A percentile compares a stretch with the other conserved stretches of the same genome.
Evolutionary conservation across 2,888 invertebrate species (phyloP).

Genomic region (Rambutsinella grinnellia): DNA sequence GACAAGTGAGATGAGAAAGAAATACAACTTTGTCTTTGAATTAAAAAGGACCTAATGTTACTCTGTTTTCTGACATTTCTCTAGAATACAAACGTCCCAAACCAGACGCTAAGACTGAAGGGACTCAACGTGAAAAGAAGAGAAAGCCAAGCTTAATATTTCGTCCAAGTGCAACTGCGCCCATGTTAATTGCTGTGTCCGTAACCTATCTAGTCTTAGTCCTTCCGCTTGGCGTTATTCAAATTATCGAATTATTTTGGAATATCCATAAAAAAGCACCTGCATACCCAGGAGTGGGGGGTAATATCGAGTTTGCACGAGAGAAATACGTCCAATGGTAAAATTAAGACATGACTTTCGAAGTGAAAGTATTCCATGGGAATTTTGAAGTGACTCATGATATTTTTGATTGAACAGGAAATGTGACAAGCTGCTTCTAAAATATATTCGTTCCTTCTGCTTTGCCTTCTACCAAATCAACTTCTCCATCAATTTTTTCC

Average conservation of each 20-base stretch:
- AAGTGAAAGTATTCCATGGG: background rate
- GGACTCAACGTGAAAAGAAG: no score
- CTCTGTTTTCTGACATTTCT: background rate
- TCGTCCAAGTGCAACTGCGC: slow-evolving; percentile 66
- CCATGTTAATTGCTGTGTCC: slow-evolving; percentile 69
- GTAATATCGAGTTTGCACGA: slow-evolving; percentile 8
- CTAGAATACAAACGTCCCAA: slow-evolving; percentile 65
- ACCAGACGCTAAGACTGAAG: slow-evolving; percentile 53
- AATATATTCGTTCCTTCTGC: slow-evolving; percentile 69
- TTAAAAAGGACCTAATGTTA: no score
- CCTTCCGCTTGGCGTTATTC: slow-evolving; percentile 69
- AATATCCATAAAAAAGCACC: slow-evolving; percentile 67
- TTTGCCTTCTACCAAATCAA: slow-evolving; percentile 70
- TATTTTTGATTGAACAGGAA: slow-evolving; percentile 67
- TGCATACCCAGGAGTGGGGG: slow-evolving; percentile 60
- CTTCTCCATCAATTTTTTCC: slow-evolving; percentile 69
- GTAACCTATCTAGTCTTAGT: slow-evolving; percentile 69
- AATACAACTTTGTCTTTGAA: no score
- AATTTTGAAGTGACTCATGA: background rate
- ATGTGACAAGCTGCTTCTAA: slow-evolving; percentile 68
- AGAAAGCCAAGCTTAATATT: slow-evolving; percentile 41
- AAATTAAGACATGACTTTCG: slow-evolving; percentile 6
- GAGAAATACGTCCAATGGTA: slow-evolving; percentile 68
- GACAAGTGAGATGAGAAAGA: no score
- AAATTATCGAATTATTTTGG: slow-evolving; percentile 69